These are phyloP conservation scores for Umimayanthus kanabou DNA, from an alignment of 92 coral and sea anemone species.

Conservation along the genomic window DNA sequence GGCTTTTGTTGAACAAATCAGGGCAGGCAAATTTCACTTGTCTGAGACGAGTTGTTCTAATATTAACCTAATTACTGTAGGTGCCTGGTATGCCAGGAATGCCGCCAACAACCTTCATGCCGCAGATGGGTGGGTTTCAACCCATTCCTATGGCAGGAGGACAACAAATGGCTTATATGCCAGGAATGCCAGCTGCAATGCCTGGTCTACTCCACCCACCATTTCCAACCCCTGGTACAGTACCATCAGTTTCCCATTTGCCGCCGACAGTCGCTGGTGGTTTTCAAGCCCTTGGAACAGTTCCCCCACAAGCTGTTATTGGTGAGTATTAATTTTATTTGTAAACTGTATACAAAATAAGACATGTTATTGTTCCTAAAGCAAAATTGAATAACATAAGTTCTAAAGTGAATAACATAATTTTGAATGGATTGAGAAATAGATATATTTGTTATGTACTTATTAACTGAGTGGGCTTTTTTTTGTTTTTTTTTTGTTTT, in stretches of 20 bases:
- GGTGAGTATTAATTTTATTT: conserved; percentile 42
- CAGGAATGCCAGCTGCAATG: conserved; percentile 10
- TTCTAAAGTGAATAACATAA: too few species aligned
- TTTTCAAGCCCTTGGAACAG: conserved; percentile 53
- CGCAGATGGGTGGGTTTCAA: conserved; percentile 41
- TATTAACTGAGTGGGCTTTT: too few species aligned
- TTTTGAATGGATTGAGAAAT: too few species aligned
- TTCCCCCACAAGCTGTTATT: conserved; percentile 60
- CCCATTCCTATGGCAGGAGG: conserved; percentile 57
- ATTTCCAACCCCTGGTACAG: conserved; percentile 16
- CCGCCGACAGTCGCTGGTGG: conserved; percentile 21
- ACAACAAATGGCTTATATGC: conserved; percentile 35
- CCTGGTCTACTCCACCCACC: conserved; percentile 35
- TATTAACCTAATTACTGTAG: background rate
- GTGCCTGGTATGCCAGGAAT: conserved; percentile 80
- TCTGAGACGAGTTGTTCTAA: too few species aligned
- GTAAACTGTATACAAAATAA: background rate
- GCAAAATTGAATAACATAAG: too few species aligned
- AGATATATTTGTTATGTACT: too few species aligned
- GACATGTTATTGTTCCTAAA: too few species aligned
- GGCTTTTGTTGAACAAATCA: too few species aligned
- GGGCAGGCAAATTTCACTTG: too few species aligned
- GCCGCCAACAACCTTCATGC: conserved; percentile 63
- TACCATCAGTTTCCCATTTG: conserved; percentile 16
- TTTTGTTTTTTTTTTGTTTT: too few species aligned